Evolutionary conservation across 2,797 vertebrate genomes (phyloP).

Genomic region (Hybognathus amarus): DNA sequence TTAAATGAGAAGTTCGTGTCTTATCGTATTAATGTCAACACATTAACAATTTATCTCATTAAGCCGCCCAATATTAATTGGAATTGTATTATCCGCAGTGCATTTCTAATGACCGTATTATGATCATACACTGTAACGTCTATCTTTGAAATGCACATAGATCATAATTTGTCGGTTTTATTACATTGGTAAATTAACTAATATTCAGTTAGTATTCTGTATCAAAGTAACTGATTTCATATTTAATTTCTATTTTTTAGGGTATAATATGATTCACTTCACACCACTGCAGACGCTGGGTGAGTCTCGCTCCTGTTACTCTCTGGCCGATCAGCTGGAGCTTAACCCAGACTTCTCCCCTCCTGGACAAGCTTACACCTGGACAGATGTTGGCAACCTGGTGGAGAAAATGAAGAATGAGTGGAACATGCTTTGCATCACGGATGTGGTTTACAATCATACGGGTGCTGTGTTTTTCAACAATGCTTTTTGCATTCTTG

Average conservation of each 20-base stretch:
- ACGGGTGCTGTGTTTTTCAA: slow-evolving; percentile 76
- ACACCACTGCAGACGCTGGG: slow-evolving; percentile 94
- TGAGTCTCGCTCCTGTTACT: slow-evolving; percentile 92
- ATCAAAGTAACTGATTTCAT: slow-evolving; percentile 2
- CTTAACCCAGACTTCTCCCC: slow-evolving; percentile 92
- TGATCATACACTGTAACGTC: background rate
- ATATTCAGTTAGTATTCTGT: background rate
- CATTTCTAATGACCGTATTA: background rate
- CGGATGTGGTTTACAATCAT: slow-evolving; percentile 98
- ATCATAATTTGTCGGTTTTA: background rate
- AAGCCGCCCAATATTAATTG: no score
- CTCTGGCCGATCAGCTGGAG: slow-evolving; percentile 90
- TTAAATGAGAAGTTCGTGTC: no score
- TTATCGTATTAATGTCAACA: no score
- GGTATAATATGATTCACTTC: slow-evolving; percentile 98
- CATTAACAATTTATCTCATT: no score
- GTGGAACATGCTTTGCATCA: slow-evolving; percentile 93
- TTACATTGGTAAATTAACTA: background rate
- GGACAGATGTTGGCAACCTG: slow-evolving; percentile 85
- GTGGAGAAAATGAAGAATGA: slow-evolving; percentile 89
- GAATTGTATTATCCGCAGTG: no score
- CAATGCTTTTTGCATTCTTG: background rate
- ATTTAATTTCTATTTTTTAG: slow-evolving; percentile 67
- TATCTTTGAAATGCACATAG: background rate
- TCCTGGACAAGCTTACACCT: slow-evolving; percentile 78